These are phyloP conservation scores for Podarcis cretensis DNA, from an alignment of 2,113 vertebrate genomes.

Conservation along the genomic window DNA sequence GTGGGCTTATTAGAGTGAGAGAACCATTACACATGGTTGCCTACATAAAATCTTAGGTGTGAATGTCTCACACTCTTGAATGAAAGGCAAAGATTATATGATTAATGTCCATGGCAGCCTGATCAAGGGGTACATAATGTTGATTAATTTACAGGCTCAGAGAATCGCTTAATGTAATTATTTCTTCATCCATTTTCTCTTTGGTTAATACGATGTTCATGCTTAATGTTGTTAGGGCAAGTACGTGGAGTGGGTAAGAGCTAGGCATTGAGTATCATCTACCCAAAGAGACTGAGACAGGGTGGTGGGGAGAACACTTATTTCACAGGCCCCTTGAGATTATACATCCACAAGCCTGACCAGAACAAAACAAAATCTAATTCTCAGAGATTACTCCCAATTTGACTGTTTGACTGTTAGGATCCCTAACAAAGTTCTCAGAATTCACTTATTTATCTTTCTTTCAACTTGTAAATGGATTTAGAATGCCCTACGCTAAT, in stretches of 20 bases:
- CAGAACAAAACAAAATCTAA: neutral
- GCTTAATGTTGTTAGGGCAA: constrained; percentile 58
- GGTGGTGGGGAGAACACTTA: neutral
- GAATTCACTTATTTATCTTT: neutral
- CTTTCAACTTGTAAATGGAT: neutral
- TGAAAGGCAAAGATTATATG: constrained; percentile 70
- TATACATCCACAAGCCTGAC: constrained; percentile 2
- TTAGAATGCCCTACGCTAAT: constrained; percentile 12
- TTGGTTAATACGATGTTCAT: constrained; percentile 68
- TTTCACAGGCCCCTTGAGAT: constrained; percentile 12
- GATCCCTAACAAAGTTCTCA: no score
- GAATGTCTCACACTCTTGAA: constrained; percentile 46
- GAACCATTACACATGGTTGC: constrained; percentile 32
- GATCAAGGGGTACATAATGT: constrained; percentile 68
- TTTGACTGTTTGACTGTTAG: neutral
- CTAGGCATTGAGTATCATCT: neutral
- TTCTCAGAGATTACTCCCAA: constrained; percentile 9
- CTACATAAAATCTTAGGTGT: constrained; percentile 45
- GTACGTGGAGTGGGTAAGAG: constrained; percentile 26
- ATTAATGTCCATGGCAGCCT: constrained; percentile 69
- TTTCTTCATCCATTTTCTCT: constrained; percentile 69
- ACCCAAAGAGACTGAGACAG: neutral
- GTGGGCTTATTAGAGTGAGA: neutral
- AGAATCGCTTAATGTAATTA: constrained; percentile 72
- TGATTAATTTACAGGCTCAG: constrained; percentile 73